Base-by-base conservation (phyloP, 2,113 vertebrate species). In the Crotalus helleri region DNA sequence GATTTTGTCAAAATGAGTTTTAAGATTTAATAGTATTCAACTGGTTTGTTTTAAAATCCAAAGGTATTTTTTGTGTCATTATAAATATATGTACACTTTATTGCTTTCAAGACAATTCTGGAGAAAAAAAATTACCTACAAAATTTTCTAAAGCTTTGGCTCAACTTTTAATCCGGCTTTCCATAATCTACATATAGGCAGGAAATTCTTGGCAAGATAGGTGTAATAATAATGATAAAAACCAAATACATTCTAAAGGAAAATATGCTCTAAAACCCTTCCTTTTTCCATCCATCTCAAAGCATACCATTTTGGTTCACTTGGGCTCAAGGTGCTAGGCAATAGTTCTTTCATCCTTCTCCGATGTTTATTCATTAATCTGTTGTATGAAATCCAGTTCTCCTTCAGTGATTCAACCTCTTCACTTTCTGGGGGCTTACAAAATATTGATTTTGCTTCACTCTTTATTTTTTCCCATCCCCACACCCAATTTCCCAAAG, bases 311-410 rank as follows among this genome's bases (percentile, higher is more conserved):
- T 15, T 86, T 54, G 89, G 88, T 57, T 92, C 94, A 87, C 15
- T 94, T 93, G 95, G 92, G 90, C 89, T 94, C 85, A 90, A 39
- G 44, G 24, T 23, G 49, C 92, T 88, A 46, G 51, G 91, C 46
- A 92, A 86, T 10, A 61, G 39, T 92, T 96, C 94, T 92, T 92
- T 94, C 51, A 96, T 89, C 55, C 85, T 2, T 2, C 57, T 93
- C 33, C 81, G n/a, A 85, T 91, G 87, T 58, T 93, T 92, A 94
- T 96, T 95, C 96, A 94, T 94, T 93, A 96, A 93, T 90, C 89
- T 89, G 85, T 21, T 46, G 24, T 90, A 17, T 6, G 26, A 89
- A 91, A 69, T 61, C 12, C 69, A 29, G 9, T 54, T 39, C 54
- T 91, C 7, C 44, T 93, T 91, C 87, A 57, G 88, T n/a, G 46